Percentiles rank a stretch among this genome's conserved stretches.
phyloP scores from a whole-genome alignment of 2,113 vertebrate species.

The Mus pahari region DNA sequence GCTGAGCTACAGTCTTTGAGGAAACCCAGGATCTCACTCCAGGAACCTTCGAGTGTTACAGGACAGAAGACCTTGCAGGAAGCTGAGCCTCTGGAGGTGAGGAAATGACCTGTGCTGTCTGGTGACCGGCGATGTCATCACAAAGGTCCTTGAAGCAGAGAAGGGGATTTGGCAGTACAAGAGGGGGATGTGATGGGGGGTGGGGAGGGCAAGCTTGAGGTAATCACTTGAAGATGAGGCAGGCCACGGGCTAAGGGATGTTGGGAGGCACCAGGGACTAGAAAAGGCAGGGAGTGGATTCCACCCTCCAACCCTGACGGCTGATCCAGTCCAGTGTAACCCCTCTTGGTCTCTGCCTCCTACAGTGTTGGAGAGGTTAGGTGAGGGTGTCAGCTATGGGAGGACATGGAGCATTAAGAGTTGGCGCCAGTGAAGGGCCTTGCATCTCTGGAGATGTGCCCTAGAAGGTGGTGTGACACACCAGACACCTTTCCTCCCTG shows the following conservation, averaged over 20 bases:
- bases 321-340: background rate
- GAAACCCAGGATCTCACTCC: background rate
- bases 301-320: background rate
- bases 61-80: background rate
- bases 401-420: background rate
- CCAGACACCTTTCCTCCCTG: background rate
- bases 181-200: background rate
- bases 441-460: background rate
- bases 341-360: background rate
- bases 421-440: background rate
- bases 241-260: background rate
- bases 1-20: background rate
- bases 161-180: background rate
- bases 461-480: background rate
- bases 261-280: background rate
- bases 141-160: background rate
- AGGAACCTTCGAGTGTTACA: too few species aligned
- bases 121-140: background rate
- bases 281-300: background rate
- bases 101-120: background rate
- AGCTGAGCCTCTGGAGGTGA: background rate
- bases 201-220: background rate
- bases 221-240: background rate
- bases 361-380: background rate
- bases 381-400: background rate